These are phyloP conservation scores for Arizona elegans DNA, from an alignment of 2,113 vertebrate genomes.

Conservation along the genomic window DNA sequence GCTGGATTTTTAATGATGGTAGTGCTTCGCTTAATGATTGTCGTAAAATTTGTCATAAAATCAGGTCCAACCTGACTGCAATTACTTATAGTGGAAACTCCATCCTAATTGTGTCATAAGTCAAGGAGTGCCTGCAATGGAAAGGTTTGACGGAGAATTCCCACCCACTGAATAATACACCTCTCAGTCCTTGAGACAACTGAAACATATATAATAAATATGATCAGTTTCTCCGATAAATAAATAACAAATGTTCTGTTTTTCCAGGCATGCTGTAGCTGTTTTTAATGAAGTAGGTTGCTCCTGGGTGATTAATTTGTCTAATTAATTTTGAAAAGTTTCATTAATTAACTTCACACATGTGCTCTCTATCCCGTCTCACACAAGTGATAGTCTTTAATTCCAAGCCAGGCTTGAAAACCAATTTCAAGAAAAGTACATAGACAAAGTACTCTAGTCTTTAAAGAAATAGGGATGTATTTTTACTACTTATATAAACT, in stretches of 20 bases:
- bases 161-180: background rate
- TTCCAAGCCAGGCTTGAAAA: background rate
- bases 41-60: background rate
- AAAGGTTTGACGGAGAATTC: background rate
- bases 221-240: constrained; percentile 1
- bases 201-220: constrained; percentile 20
- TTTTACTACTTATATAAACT: too few species aligned
- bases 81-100: background rate
- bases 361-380: background rate
- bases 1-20: background rate
- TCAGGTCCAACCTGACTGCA: background rate
- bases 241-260: background rate
- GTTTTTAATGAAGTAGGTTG: constrained; percentile 29
- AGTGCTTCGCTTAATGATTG: background rate
- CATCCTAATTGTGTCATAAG: background rate
- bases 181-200: constrained; percentile 37
- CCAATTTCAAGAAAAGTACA: background rate
- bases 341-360: background rate
- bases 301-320: constrained; percentile 17
- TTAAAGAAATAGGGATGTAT: background rate
- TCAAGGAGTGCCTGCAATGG: background rate
- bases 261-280: constrained; percentile 29
- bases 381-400: background rate
- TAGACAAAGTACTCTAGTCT: background rate
- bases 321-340: background rate